Base-by-base conservation (phyloP, 1,140 invertebrate genomes). In the Drusus annulatus region DNA sequence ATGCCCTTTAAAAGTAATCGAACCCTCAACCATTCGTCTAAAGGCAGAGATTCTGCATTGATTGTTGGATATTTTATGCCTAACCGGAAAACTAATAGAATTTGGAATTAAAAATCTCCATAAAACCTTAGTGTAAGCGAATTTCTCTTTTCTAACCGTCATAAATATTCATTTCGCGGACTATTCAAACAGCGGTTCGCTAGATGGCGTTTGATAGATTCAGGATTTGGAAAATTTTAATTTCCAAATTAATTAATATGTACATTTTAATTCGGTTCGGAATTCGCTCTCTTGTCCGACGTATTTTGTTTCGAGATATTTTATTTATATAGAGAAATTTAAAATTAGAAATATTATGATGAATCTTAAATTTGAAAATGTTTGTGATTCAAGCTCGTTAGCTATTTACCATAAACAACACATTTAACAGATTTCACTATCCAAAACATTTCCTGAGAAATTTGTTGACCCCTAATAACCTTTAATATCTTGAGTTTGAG, bases 191-290 rank as follows among this genome's bases (percentile, higher is more conserved):
- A 65, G 25, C 62, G 62, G 62, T 65, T 65, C 13, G 62, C 10
- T 65, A 65, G 62, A 65, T 65, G 62, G 62, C 62, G 62, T 65
- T 65, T 65, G 62, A 65, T 65, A 65, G 62, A 65, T 65, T 65
- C 62, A 65, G 62, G 62, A 65, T 65, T 65, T 65, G 62, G 62
- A 10, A 65, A 65, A 65, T 65, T 65, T 65, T 65, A 65, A 65
- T 65, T 65, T 65, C 21, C 21, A 65, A 65, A 65, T 65, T 65
- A 65, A 65, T 65, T 65, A 60, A 60, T 65, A 65, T 65, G 62
- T 65, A 65, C 62, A 65, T 65, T 65, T 65, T 65, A 65, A 65
- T 65, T 65, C 25, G 8, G 62, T 65, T 28, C 21, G 13, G 28
- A 65, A 25, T 31, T 28, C 62, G 21, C 25, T 15, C 25, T 63